phyloP scores from a whole-genome alignment of 2,797 vertebrate genomes.

The Hirundo rustica region DNA sequence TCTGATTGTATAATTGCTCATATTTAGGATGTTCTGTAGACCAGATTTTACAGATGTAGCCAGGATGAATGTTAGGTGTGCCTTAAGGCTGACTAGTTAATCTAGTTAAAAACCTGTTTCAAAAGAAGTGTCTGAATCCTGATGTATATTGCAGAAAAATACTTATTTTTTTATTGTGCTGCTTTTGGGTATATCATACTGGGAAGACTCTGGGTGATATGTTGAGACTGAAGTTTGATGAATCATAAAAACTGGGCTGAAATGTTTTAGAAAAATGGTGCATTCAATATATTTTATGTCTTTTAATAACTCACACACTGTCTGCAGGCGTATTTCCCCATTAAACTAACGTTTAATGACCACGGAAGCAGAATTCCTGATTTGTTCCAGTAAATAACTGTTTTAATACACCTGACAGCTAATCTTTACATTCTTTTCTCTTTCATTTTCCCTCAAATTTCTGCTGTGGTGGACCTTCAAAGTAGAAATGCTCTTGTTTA shows the following conservation, averaged over 20 bases:
- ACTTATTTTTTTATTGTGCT: constrained; percentile 17
- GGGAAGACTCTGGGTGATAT: constrained; percentile 3
- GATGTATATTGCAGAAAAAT: constrained; percentile 1
- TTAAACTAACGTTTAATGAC: constrained; percentile 50
- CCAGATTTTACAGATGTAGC: neutral
- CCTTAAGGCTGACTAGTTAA: constrained; percentile 35
- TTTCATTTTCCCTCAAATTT: neutral
- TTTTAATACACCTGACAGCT: constrained; percentile 19
- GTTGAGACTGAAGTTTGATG: neutral
- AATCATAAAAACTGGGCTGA: constrained; percentile 34
- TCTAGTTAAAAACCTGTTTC: constrained; percentile 38
- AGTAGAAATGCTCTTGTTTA: neutral
- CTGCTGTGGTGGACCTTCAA: neutral
- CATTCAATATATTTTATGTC: constrained; percentile 34
- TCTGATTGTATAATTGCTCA: constrained; percentile 6
- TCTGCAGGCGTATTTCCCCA: constrained; percentile 5
- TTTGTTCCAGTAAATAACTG: constrained; percentile 44
- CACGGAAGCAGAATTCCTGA: neutral
- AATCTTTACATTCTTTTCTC: neutral
- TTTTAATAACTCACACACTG: constrained; percentile 30
- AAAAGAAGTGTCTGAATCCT: neutral
- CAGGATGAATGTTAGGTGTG: constrained; percentile 6
- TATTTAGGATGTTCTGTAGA: neutral
- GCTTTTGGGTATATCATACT: neutral
- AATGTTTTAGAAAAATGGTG: constrained; percentile 28